Conservation (phyloP, 2,888 invertebrate genomes). For the Orthosia incerta region DNA sequence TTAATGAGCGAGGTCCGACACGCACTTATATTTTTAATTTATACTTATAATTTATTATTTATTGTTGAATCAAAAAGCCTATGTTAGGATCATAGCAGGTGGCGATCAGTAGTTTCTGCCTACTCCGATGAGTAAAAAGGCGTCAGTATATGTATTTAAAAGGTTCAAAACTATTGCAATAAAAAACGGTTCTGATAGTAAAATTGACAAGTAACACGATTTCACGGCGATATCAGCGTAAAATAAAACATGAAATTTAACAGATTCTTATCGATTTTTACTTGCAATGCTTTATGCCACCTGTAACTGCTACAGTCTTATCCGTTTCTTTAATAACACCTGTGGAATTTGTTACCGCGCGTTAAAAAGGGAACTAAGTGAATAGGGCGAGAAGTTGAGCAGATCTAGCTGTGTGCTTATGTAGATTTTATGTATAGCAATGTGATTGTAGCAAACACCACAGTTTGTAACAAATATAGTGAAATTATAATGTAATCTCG, state of each 20-base stretch:
- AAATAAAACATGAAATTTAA: conserved; percentile 8
- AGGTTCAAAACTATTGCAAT: not conserved
- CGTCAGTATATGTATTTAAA: no score
- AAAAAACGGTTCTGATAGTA: not conserved
- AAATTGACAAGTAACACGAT: conserved; percentile 4
- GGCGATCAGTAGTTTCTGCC: no score
- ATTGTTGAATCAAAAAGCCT: no score
- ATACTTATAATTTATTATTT: no score
- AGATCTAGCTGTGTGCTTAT: not conserved
- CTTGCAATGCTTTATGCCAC: not conserved
- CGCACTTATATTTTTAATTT: no score
- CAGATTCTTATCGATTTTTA: conserved; percentile 19
- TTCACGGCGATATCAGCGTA: conserved; percentile 10
- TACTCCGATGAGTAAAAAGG: no score
- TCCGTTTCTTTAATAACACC: not conserved
- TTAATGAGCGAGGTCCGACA: no score
- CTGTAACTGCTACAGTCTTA: not conserved
- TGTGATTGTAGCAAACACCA: no score
- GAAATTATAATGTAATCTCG: no score
- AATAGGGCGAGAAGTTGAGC: not conserved
- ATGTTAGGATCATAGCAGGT: no score
- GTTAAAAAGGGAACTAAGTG: not conserved
- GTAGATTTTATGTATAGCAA: no score
- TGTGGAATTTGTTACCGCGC: not conserved
- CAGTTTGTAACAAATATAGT: no score